Evolutionary conservation across 2,888 invertebrate genomes (phyloP), one percentile per base, ranked within the genome.

Genomic region (Melolontha melolontha): DNA sequence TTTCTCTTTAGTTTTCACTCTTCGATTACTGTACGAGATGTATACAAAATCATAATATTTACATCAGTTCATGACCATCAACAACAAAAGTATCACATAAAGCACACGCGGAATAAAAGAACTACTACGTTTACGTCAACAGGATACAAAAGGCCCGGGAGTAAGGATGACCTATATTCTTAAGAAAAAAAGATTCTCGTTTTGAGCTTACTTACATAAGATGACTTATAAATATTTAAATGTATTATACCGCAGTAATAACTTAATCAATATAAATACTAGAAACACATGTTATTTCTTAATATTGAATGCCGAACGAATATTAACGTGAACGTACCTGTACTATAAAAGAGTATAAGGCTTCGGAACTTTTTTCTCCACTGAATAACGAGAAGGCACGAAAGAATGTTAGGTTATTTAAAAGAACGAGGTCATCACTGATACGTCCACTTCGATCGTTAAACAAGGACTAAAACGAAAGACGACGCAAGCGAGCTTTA

Each of bases 401-500:
- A 27, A 57, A 42, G 42, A 57, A 22, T 57, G 42, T 57, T 57
- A 27, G 57, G 41, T 57, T 57, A 57, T 57, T 57, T 29, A 44
- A 22, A 57, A 42, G 14, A 57, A 22, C 57, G 57, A 42, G 57
- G 57, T 57, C 57, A 57, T 57, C 57, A 42, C 44, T 29, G 42
- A 17, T 12, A 42, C 57, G 57, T 44, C 57, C 57, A 57, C 12
- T 57, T 27, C 44, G 42, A 44, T 57, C 57, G 57, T 42, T 42
- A 42, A 27, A 22, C 12, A 44, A 57, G 57, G 42, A 57, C 57
- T 57, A 57, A 57, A 42, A 42, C 29, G 55, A 57, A 57, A 57
- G 42, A 57, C 47, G 16, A 22, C n/a, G 54, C 22, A 29, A 54
- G 42, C 34, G 65, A 65, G 65, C 65, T 65, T 65, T 65, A 65